Evolutionary conservation across 2,888 invertebrate genomes (phyloP), one percentile per base, ranked within the genome.

Genomic region (Ernsta delagoae): DNA sequence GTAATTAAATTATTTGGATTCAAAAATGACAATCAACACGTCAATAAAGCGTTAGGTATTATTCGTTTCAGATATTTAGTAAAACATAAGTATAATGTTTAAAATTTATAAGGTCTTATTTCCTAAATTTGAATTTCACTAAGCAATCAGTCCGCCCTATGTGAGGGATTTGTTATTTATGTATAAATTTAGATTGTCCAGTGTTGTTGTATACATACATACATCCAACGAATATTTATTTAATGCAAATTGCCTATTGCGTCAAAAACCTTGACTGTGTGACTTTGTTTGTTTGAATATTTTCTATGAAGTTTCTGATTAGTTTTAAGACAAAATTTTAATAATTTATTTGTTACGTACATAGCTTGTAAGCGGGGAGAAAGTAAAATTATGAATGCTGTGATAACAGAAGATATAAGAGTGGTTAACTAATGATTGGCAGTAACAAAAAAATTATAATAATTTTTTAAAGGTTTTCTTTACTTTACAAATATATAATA

Each of bases 361-460:
- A 79, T 89, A 88, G 83, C 82, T 83, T 83, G 72, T 90, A 89
- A 88, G 86, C 79, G 79, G 81, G 78, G 45, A 75, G 77, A 80
- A 81, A 77, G 79, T 77, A 78, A 80, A 53, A 77, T 80, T 81
- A 80, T 83, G 88, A 86, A 82, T 88, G 90, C 91, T 91, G 91
- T 92, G 91, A 92, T 92, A 91, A 79, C 78, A 85, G 80, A 86
- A 83, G 86, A 78, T 78, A 78, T 54, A 78, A 77, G 83, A 78
- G 75, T 77, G 80, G 79, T 78, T 64, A 64, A 76, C 74, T 78
- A 78, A 79, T 54, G 73, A 78, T 76, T 73, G 81, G 74, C 72
- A 74, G 75, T 73, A 77, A 76, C 66, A 12, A 66, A 24, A 24
- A 24, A 24, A 24, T 24, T 24, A 24, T 24, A 24, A 24, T 24